phyloP scores from a whole-genome alignment of 2,888 invertebrate species.

The Xanthostigma xanthostigma region DNA sequence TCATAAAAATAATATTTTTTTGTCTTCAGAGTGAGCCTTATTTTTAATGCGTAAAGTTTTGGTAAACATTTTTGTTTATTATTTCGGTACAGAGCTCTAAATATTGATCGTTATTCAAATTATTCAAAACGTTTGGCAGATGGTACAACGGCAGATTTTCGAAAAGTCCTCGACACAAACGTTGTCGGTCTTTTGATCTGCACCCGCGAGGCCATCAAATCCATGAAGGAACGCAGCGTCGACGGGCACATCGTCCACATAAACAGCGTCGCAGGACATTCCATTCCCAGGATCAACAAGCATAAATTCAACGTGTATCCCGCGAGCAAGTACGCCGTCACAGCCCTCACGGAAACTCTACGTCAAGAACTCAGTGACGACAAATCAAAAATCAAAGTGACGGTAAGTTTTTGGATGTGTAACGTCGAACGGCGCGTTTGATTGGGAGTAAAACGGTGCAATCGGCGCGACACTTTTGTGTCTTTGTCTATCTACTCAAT shows the following conservation, averaged over 20 bases:
- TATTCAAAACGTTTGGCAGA: neutral
- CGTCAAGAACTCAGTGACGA: slow-evolving; percentile 34
- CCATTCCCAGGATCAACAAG: slow-evolving; percentile 32
- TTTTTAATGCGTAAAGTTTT: no score
- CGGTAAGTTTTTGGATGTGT: neutral
- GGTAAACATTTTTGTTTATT: no score
- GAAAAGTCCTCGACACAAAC: slow-evolving; percentile 33
- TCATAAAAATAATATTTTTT: no score
- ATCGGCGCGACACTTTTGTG: no score
- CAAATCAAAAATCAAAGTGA: slow-evolving; percentile 13
- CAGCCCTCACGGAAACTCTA: slow-evolving; percentile 38
- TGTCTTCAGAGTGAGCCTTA: no score
- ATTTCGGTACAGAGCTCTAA: no score
- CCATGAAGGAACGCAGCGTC: slow-evolving; percentile 33
- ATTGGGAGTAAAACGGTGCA: no score
- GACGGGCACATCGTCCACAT: slow-evolving; percentile 45
- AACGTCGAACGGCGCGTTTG: no score
- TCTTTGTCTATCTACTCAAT: no score
- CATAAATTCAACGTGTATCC: slow-evolving; percentile 37
- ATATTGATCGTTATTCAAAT: no score
- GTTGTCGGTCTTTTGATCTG: slow-evolving; percentile 39
- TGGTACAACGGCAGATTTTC: slow-evolving; percentile 22
- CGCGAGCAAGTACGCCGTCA: slow-evolving; percentile 40
- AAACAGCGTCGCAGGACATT: slow-evolving; percentile 36
- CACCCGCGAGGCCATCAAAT: slow-evolving; percentile 36